These are phyloP conservation scores for Vollenhovia emeryi DNA, from an alignment of 1,140 invertebrate species.

Conservation along the genomic window DNA sequence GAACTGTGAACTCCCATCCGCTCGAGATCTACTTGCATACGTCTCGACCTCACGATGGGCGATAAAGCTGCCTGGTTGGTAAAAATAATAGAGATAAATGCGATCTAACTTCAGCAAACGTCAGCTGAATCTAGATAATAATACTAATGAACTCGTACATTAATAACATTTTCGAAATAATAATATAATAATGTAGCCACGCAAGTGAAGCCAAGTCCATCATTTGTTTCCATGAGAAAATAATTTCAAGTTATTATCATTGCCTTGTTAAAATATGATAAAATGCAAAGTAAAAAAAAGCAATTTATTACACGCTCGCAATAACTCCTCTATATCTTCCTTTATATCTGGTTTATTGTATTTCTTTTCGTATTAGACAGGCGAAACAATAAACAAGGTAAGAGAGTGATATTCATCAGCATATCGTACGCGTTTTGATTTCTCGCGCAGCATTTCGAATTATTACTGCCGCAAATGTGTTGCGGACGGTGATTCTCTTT, in stretches of 20 bases:
- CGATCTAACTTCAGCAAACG: conserved; percentile 21
- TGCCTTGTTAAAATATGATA: neutral
- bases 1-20: conserved; percentile 48
- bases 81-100: conserved; percentile 48
- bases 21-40: neutral
- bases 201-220: neutral
- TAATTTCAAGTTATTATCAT: neutral
- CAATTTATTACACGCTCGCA: neutral
- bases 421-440: neutral
- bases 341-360: neutral
- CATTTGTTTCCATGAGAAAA: neutral
- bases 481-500: conserved; percentile 45
- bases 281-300: neutral
- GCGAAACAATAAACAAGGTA: conserved; percentile 1
- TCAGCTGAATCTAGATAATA: conserved; percentile 1
- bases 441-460: conserved; percentile 11
- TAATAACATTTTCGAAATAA: neutral
- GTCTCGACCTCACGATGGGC: conserved; percentile 17
- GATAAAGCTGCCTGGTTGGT: conserved; percentile 54
- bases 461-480: conserved; percentile 33
- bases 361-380: neutral
- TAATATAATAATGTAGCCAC: neutral
- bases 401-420: neutral
- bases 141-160: neutral
- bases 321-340: neutral